A percentile compares a stretch with the other conserved stretches of the same genome.
These are phyloP conservation scores for Podocnemis expansa DNA, from an alignment of 2,113 vertebrate genomes.

Conservation along the genomic window DNA sequence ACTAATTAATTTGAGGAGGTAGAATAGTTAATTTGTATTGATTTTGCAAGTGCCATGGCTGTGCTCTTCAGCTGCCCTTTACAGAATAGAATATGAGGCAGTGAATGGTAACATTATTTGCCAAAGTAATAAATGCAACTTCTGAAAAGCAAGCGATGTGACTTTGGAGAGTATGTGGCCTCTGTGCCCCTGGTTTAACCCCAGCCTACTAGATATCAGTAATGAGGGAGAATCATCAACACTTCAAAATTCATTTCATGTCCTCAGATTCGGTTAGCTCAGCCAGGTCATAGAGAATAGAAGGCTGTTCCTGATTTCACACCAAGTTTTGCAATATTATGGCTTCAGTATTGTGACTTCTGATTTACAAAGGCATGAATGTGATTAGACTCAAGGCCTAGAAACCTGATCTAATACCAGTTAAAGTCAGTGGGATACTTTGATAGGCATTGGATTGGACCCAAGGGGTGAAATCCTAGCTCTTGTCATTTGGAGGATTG, in stretches of 20 bases:
- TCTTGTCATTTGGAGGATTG: not conserved
- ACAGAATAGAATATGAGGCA: not conserved
- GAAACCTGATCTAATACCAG: not conserved
- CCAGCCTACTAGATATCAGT: slow-evolving; percentile 6
- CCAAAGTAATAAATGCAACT: not conserved
- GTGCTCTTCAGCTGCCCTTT: slow-evolving; percentile 1
- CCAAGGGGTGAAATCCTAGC: not conserved
- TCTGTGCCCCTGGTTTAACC: not conserved
- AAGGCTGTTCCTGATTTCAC: not conserved
- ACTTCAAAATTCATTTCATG: not conserved
- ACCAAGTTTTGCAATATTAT: not conserved
- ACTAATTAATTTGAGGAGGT: slow-evolving; percentile 32
- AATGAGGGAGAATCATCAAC: not conserved
- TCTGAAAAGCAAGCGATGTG: slow-evolving; percentile 18
- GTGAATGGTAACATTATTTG: not conserved
- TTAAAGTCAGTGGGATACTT: not conserved
- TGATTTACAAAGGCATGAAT: not conserved
- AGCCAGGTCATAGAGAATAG: not conserved
- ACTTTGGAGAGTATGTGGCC: not conserved
- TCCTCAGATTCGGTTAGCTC: not conserved
- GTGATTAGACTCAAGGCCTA: not conserved
- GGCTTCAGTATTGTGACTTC: not conserved
- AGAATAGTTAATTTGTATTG: slow-evolving; percentile 26
- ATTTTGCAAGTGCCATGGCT: slow-evolving; percentile 1
- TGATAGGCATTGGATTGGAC: not conserved